A percentile compares a stretch with the other conserved stretches of the same genome.
These are phyloP conservation scores for Esperia sulphurella DNA, from an alignment of 2,888 invertebrate species.

Conservation along the genomic window DNA sequence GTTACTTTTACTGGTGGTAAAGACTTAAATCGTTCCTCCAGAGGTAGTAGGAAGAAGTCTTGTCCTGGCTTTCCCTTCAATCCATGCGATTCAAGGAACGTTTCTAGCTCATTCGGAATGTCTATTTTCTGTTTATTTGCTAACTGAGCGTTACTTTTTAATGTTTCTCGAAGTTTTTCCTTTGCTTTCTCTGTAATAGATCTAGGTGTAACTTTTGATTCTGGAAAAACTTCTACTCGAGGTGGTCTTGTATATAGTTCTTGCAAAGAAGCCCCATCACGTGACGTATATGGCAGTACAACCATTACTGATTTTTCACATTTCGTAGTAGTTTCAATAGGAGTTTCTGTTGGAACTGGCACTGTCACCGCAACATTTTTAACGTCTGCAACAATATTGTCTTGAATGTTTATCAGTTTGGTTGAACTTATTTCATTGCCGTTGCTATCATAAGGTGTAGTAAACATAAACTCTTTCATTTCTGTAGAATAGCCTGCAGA, in stretches of 20 bases:
- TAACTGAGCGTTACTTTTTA: slow-evolving; percentile 35
- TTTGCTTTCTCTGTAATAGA: slow-evolving; percentile 32
- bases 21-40: slow-evolving; percentile 65
- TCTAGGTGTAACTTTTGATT: slow-evolving; percentile 43
- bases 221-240: slow-evolving; percentile 76
- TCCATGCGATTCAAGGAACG: slow-evolving; percentile 65
- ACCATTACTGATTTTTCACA: slow-evolving; percentile 77
- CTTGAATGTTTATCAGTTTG: slow-evolving; percentile 20
- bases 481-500: slow-evolving; percentile 33
- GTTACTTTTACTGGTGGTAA: slow-evolving; percentile 59
- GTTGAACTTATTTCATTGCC: slow-evolving; percentile 47
- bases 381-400: slow-evolving; percentile 24
- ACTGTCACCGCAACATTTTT: slow-evolving; percentile 20
- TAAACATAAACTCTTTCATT: slow-evolving; percentile 11
- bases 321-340: slow-evolving; percentile 48
- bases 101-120: slow-evolving; percentile 58
- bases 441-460: slow-evolving; percentile 23
- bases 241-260: slow-evolving; percentile 84
- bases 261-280: slow-evolving; percentile 77
- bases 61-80: slow-evolving; percentile 55
- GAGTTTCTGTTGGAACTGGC: slow-evolving; percentile 22
- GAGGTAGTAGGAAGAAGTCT: slow-evolving; percentile 61
- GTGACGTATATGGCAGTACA: slow-evolving; percentile 82
- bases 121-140: slow-evolving; percentile 41
- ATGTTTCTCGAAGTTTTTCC: slow-evolving; percentile 34